Conservation (phyloP, 2,888 invertebrate genomes). For the Agrotis puta region DNA sequence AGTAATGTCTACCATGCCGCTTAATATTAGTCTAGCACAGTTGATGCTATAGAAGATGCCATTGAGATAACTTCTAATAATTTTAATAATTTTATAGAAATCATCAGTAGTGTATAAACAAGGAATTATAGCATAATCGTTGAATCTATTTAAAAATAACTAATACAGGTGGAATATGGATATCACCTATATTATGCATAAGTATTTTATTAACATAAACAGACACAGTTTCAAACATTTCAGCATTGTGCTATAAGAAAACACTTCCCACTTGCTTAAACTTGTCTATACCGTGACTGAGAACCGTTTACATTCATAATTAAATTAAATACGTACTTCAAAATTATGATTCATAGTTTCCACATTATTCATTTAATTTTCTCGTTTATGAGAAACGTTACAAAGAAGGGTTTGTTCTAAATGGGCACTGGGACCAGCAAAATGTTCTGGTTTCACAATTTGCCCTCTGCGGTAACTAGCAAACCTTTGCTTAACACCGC, state of each 20-base stretch:
- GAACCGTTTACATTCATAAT: conserved; percentile 9
- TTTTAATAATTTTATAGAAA: too few species aligned
- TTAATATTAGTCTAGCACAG: conserved; percentile 22
- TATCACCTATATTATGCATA: neutral
- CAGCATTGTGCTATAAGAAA: neutral
- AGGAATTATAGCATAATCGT: too few species aligned
- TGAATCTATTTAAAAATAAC: neutral
- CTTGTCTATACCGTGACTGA: conserved; percentile 14
- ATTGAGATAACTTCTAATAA: neutral
- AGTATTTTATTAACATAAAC: neutral
- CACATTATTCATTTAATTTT: conserved; percentile 21
- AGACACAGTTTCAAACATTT: neutral
- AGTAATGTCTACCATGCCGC: conserved; percentile 18
- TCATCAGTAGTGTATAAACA: too few species aligned
- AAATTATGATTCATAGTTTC: conserved; percentile 25
- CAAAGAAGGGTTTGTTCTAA: conserved; percentile 12
- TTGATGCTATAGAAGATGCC: neutral
- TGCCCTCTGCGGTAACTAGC: conserved; percentile 18
- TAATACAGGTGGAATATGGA: neutral
- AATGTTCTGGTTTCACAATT: conserved; percentile 26
- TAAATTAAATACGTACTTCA: neutral
- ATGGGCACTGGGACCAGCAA: conserved; percentile 16
- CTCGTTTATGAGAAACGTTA: neutral
- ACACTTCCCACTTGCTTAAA: conserved; percentile 2
- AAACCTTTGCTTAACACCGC: conserved; percentile 32